These are phyloP conservation scores for Litocranius walleri DNA, from an alignment of 2,113 vertebrate species.

Conservation along the genomic window DNA sequence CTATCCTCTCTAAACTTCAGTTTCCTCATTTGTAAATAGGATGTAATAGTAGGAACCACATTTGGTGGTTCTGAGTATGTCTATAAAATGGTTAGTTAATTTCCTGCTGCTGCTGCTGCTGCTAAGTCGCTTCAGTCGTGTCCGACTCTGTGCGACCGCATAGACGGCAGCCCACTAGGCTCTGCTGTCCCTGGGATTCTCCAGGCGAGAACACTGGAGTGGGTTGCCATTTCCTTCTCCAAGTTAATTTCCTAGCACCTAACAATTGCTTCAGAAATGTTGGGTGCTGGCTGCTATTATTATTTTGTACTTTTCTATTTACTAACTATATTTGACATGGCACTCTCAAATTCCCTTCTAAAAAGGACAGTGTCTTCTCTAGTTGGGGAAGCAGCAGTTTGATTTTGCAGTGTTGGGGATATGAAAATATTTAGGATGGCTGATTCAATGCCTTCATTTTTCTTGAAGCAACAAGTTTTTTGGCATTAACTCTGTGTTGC, in stretches of 20 bases:
- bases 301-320: background rate
- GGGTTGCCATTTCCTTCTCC: too few relatives aligned
- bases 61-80: background rate
- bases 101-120: background rate
- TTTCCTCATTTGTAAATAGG: constrained; percentile 13
- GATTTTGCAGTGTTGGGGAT: constrained; percentile 17
- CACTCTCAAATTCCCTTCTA: background rate
- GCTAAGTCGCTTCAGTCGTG: too few relatives aligned
- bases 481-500: background rate
- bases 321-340: background rate
- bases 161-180: too few relatives aligned
- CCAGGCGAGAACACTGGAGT: too few relatives aligned
- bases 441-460: constrained; percentile 45
- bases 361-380: constrained; percentile 9
- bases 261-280: background rate
- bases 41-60: background rate
- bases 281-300: background rate
- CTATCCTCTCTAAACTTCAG: background rate
- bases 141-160: too few relatives aligned
- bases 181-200: too few relatives aligned
- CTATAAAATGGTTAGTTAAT: background rate
- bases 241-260: background rate
- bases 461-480: constrained; percentile 42
- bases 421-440: background rate
- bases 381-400: constrained; percentile 20